Evolutionary conservation across 2,888 invertebrate genomes (phyloP), one percentile per base, ranked within the genome.

Genomic region (Linnaemya vulpina): DNA sequence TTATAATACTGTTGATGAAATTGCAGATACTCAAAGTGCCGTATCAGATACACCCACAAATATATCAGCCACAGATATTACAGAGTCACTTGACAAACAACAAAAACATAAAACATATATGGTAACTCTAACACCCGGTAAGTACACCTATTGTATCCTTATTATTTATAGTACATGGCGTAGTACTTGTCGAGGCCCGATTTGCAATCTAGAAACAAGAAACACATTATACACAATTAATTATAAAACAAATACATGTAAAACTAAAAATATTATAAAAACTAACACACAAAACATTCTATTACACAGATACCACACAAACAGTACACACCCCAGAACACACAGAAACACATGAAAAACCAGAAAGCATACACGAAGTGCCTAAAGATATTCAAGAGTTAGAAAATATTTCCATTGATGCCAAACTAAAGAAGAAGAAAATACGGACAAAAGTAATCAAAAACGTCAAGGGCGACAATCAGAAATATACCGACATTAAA

Each of bases 281-380:
- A 83, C 73, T 87, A 87, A 87, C 84, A 82, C 38, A 71, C 67
- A 80, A 70, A 78, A 87, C 78, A 87, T 89, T 90, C 40, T 90
- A 91, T 84, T 91, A 89, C 84, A 92, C 91, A 93, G 86, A 88
- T 92, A 78, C 92, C 92, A 68, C 89, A 92, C 83, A 89, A 90
- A 88, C 90, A 92, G 88, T 92, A 92, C 87, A 90, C 93, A 91
- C 88, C 91, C 68, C 90, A 88, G 89, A 90, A 90, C 92, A 93
- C 89, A 91, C 91, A 82, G 75, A 85, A 87, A 91, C 89, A 91
- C 93, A 91, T 91, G 92, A 89, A 60, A 89, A 89, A 91, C 81
- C 86, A 20, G 80, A 86, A 38, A 25, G 75, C 0, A 70, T 88
- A 8, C 25, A 62, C 11, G 87, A 89, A 38, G 78, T 87, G 53